Percentiles rank a stretch among this genome's conserved stretches.
Conservation (phyloP, 2,888 invertebrate species). For the Venustoraphidia nigricollis region DNA sequence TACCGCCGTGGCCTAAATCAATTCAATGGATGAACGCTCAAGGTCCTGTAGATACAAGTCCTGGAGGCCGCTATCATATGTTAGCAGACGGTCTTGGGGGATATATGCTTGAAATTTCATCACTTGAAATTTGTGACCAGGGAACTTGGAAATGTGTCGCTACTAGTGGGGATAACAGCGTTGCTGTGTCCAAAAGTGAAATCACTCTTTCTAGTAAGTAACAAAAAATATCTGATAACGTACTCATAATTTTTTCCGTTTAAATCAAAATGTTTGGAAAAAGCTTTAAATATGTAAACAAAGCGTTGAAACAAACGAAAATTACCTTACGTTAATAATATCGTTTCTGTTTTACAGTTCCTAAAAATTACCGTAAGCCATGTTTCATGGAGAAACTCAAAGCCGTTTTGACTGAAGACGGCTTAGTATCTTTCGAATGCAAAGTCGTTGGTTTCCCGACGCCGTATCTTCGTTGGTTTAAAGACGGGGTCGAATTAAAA, state of each 20-base stretch:
- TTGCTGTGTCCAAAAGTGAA: constrained; percentile 57
- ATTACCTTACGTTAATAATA: background rate
- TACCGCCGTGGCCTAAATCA: constrained; percentile 72
- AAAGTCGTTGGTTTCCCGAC: constrained; percentile 88
- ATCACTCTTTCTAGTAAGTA: constrained; percentile 61
- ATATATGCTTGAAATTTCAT: constrained; percentile 57
- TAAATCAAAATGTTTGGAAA: background rate
- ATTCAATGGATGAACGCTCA: constrained; percentile 79
- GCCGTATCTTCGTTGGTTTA: constrained; percentile 77
- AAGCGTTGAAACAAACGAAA: background rate
- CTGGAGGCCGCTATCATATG: constrained; percentile 44
- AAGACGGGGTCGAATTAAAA: constrained; percentile 80
- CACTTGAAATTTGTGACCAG: constrained; percentile 65
- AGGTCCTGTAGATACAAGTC: constrained; percentile 42
- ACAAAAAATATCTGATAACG: background rate
- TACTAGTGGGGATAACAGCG: constrained; percentile 56
- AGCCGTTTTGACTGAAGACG: constrained; percentile 81
- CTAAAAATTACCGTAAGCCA: constrained; percentile 79
- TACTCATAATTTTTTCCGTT: constrained; percentile 2
- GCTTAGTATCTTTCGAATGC: constrained; percentile 82
- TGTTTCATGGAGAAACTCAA: constrained; percentile 80
- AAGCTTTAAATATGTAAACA: background rate
- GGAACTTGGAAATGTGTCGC: constrained; percentile 87
- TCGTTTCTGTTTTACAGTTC: constrained; percentile 43
- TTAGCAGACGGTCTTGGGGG: constrained; percentile 73